A percentile compares a stretch with the other conserved stretches of the same genome.
phyloP scores from a whole-genome alignment of 2,113 vertebrate species.

The human (Homo sapiens) region DNA sequence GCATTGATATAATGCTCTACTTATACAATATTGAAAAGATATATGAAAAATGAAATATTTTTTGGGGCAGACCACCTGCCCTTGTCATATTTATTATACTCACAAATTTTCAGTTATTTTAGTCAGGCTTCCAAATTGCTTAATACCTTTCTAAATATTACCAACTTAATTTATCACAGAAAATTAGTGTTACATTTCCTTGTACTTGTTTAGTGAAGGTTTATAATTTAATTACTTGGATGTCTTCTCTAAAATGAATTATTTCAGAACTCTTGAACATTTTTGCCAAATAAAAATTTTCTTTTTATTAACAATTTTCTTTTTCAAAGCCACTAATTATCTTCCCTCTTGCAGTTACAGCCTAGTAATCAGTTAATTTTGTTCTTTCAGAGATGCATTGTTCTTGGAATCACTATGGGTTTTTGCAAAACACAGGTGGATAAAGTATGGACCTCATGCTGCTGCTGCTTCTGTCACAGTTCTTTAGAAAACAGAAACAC shows the following conservation, averaged over 20 bases:
- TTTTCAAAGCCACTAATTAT: slow-evolving; percentile 50
- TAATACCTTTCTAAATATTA: slow-evolving; percentile 9
- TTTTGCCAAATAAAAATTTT: slow-evolving; percentile 44
- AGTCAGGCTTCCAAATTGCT: neutral
- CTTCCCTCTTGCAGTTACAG: slow-evolving; percentile 28
- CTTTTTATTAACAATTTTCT: slow-evolving; percentile 36
- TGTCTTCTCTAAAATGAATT: slow-evolving; percentile 38
- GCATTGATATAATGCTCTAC: neutral
- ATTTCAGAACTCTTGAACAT: neutral
- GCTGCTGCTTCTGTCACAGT: slow-evolving; percentile 60
- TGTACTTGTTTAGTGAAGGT: neutral
- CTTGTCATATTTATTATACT: neutral
- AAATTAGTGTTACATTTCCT: neutral
- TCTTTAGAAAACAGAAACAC: slow-evolving; percentile 57
- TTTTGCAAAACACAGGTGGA: slow-evolving; percentile 72
- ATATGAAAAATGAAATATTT: neutral
- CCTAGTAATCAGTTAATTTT: slow-evolving; percentile 57
- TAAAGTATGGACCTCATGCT: slow-evolving; percentile 66
- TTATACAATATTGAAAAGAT: neutral
- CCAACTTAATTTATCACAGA: neutral
- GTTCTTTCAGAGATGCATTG: slow-evolving; percentile 37
- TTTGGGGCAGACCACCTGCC: neutral
- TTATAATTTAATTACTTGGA: slow-evolving; percentile 28
- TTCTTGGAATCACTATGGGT: slow-evolving; percentile 52
- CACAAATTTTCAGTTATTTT: slow-evolving; percentile 1